Evolutionary conservation across 1,140 invertebrate species (phyloP), one percentile per base, ranked within the genome.

Genomic region (Drosophila ohnishii): DNA sequence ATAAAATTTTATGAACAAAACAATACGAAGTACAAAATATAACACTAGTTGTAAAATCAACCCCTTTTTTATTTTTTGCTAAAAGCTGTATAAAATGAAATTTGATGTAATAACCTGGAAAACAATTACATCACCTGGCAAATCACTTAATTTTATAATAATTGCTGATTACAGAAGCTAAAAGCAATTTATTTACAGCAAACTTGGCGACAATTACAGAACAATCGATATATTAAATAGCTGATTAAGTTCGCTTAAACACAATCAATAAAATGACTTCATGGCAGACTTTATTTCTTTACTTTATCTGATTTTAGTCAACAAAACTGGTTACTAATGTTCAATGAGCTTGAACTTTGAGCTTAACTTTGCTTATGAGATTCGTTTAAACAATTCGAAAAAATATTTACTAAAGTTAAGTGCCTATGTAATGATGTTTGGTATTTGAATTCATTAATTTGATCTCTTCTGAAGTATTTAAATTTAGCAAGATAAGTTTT

Each of bases 311-410:
- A 34, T 34, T 53, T 35, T 30, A 35, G 22, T 10, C 5, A 16
- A 16, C 16, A 39, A 62, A 37, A 62, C n/a, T 28, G 9, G 60
- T 62, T 57, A 39, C 28, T 19, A 62, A 37, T 57, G 50, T 19
- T 39, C n/a, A 58, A 19, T 40, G 53, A 57, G 13, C 53, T 62
- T 62, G 34, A 62, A 62, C 60, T 59, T 59, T 62, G 13, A 59
- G 53, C 34, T 59, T 19, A 30, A 7, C 25, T 40, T 32, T 59
- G 25, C 53, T 5, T 58, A 32, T 37, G 13, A 37, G n/a, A 30
- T 59, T 30, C 8, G 5, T 22, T 55, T 35, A 37, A 37, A 55
- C 32, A 35, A 19, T 22, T 5, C 35, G 9, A 37, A 34, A 4
- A 14, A 53, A 53, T 53, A 53, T 37, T 56, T 56, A 14, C 34